Evolutionary conservation across 2,888 invertebrate species (phyloP).

Genomic region (Autographa gamma): DNA sequence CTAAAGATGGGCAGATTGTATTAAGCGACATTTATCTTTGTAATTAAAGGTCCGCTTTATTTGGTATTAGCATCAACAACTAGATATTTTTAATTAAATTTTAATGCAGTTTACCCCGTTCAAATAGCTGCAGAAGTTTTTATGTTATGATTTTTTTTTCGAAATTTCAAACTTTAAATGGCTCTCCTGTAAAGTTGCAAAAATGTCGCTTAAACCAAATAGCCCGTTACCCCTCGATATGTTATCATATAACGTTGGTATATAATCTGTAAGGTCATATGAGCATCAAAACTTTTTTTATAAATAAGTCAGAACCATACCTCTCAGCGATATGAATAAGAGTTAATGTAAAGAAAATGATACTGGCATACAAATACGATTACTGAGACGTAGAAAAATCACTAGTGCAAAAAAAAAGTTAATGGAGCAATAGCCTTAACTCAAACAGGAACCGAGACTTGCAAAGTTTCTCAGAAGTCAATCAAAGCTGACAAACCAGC

Average conservation of each 20-base stretch:
- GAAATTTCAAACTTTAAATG: too few relatives aligned
- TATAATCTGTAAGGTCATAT: slow-evolving; percentile 31
- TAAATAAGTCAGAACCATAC: slow-evolving; percentile 12
- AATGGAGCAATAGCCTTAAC: slow-evolving; percentile 13
- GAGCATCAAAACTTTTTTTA: slow-evolving; percentile 22
- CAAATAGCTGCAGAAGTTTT: too few relatives aligned
- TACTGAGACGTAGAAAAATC: not conserved
- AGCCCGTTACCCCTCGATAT: too few relatives aligned
- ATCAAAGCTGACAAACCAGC: slow-evolving; percentile 35
- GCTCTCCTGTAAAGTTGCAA: too few relatives aligned
- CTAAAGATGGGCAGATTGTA: too few relatives aligned
- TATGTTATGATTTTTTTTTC: too few relatives aligned
- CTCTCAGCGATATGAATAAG: slow-evolving; percentile 13
- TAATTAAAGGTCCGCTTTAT: too few relatives aligned
- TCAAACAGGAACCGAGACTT: slow-evolving; percentile 25
- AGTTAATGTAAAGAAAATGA: slow-evolving; percentile 3
- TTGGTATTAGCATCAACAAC: too few relatives aligned
- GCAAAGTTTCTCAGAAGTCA: slow-evolving; percentile 30
- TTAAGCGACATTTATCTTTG: too few relatives aligned
- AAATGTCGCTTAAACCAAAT: too few relatives aligned
- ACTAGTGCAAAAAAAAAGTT: slow-evolving; percentile 14
- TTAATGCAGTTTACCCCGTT: too few relatives aligned
- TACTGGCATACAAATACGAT: not conserved
- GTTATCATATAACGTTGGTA: slow-evolving; percentile 6
- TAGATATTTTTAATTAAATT: too few relatives aligned